Base-by-base conservation (phyloP, 2,888 invertebrate genomes). In the Drosophila barbarae region DNA sequence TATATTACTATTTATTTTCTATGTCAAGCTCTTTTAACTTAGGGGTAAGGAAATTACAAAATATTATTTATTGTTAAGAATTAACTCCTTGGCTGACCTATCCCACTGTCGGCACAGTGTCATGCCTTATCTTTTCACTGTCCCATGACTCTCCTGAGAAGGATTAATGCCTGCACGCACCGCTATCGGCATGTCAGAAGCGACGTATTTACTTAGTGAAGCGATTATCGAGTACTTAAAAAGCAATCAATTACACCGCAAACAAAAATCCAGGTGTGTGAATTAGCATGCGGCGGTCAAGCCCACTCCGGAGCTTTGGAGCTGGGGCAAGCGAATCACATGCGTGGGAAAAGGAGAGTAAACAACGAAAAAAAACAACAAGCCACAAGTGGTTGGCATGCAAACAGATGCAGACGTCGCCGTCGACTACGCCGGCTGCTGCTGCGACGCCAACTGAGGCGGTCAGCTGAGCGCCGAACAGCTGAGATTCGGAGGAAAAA, bases 361-460 rank as follows among this genome's bases (percentile, higher is more conserved):
- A 46, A 39, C 15, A 44, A 42, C 58, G 34, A 36, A 42, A 50
- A 50, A 12, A 8, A 18, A 7, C 18, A 12, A 50, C 64, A 52
- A 47, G 71, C 77, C 47, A 77, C 77, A 77, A 75, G 77, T 80
- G 80, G 73, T 51, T 51, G 57, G 42, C 32, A 55, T 56, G 61
- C 54, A 66, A 44, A 66, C 63, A 35, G 54, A 36, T 47, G 64
- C 65, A 63, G 13, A 42, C 38, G 38, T 39, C 26, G 44, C 5
- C 26, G 59, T 28, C 46, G 38, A 5, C 44, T 9, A 28, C 34
- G 18, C 10, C 41, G 12, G 53, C 42, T 15, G 41, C 34, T 35
- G 57, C 58, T 21, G 57, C 42, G 39, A 9, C 53, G 35, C 21
- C 21, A 10, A 21, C 28, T 23, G 53, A 54, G 49, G 26, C 41